phyloP scores from a whole-genome alignment of 2,888 invertebrate genomes.

The Andrena bucephala region DNA sequence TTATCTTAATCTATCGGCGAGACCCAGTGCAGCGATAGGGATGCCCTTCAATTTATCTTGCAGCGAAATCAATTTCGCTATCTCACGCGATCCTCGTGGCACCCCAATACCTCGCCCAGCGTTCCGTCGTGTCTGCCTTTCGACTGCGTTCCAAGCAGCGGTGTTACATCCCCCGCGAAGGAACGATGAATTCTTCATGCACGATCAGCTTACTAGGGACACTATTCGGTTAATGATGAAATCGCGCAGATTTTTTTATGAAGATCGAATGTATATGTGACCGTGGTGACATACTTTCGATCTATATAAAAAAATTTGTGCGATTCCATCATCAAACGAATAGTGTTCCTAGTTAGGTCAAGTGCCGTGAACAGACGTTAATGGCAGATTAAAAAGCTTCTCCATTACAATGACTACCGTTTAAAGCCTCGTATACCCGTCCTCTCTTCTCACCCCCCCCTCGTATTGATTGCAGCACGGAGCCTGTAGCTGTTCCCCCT shows the following conservation, averaged over 20 bases:
- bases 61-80: not conserved
- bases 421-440: slow-evolving; percentile 57
- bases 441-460: slow-evolving; percentile 24
- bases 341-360: slow-evolving; percentile 42
- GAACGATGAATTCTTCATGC: slow-evolving; percentile 60
- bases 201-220: slow-evolving; percentile 40
- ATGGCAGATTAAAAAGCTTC: slow-evolving; percentile 67
- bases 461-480: slow-evolving; percentile 79
- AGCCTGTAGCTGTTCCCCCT: slow-evolving; percentile 84
- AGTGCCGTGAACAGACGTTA: slow-evolving; percentile 51
- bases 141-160: not conserved
- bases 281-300: too few species aligned
- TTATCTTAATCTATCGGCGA: slow-evolving; percentile 1
- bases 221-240: too few species aligned
- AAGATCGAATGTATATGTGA: too few species aligned
- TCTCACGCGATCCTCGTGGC: not conserved
- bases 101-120: not conserved
- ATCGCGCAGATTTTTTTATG: too few species aligned
- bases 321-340: too few species aligned
- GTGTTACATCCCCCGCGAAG: not conserved
- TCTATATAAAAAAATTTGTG: too few species aligned
- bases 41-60: slow-evolving; percentile 1
- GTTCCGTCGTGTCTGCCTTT: not conserved
- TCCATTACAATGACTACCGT: slow-evolving; percentile 54
- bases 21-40: not conserved